Conservation (phyloP, 92 coral and sea anemone genomes). For the Zoanthus sansibaricus region DNA sequence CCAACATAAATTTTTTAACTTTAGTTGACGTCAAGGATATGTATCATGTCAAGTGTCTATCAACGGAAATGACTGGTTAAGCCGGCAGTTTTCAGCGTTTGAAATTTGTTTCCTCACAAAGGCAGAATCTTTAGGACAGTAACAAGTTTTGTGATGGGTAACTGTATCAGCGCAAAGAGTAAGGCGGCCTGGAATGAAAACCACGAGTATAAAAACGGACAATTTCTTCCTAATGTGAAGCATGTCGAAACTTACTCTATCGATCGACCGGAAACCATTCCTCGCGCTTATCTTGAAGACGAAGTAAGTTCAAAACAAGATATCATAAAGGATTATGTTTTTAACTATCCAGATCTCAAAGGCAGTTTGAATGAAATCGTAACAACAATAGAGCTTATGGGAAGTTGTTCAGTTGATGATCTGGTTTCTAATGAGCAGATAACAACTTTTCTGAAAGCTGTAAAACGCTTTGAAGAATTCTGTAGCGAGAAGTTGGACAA, state of each 20-base stretch:
- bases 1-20: neutral
- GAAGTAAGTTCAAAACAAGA: neutral
- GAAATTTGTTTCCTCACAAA: neutral
- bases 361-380: slow-evolving; percentile 17
- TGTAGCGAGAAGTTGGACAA: slow-evolving; percentile 48
- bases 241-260: neutral
- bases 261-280: slow-evolving; percentile 35
- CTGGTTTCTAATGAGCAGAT: neutral
- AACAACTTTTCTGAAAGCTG: neutral
- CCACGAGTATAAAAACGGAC: neutral
- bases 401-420: neutral
- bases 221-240: slow-evolving; percentile 12
- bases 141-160: slow-evolving; percentile 21
- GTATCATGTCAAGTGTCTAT: neutral
- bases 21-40: slow-evolving; percentile 14
- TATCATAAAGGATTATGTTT: neutral
- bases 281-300: neutral
- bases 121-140: too few relatives aligned
- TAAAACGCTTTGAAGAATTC: slow-evolving; percentile 10
- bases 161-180: slow-evolving; percentile 39
- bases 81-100: neutral
- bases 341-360: slow-evolving; percentile 22
- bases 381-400: slow-evolving; percentile 17
- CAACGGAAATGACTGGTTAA: slow-evolving; percentile 5
- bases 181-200: neutral